phyloP scores from a whole-genome alignment of 2,797 vertebrate species.

The Loriculus beryllinus region DNA sequence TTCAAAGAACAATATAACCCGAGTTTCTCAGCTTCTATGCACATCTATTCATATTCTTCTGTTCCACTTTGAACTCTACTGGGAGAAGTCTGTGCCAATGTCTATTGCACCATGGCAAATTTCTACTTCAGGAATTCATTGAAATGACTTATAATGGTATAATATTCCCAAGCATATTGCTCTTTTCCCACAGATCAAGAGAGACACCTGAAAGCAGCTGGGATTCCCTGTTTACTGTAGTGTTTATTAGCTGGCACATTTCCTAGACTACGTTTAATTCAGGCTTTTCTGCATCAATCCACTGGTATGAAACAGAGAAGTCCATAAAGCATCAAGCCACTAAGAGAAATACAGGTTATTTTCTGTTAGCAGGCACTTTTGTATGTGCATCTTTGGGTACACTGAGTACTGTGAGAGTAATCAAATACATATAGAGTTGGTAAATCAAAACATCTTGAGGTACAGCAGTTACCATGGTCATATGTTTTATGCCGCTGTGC shows the following conservation, averaged over 20 bases:
- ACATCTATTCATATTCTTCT: background rate
- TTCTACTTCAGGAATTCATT: background rate
- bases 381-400: background rate
- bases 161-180: background rate
- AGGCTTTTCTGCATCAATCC: background rate
- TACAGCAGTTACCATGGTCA: background rate
- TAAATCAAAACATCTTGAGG: background rate
- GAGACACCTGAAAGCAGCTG: conserved; percentile 1
- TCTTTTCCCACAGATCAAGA: background rate
- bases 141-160: background rate
- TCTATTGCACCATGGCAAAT: background rate
- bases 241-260: background rate
- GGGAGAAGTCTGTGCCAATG: background rate
- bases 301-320: background rate
- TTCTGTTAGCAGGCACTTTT: background rate
- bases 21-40: background rate
- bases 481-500: background rate
- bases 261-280: background rate
- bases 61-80: background rate
- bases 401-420: background rate
- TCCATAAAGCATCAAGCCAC: background rate
- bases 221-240: background rate
- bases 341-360: background rate
- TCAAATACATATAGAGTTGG: accelerated
- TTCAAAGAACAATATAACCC: background rate